phyloP scores from a whole-genome alignment of 2,113 vertebrate species.

The Pungitius pungitius region DNA sequence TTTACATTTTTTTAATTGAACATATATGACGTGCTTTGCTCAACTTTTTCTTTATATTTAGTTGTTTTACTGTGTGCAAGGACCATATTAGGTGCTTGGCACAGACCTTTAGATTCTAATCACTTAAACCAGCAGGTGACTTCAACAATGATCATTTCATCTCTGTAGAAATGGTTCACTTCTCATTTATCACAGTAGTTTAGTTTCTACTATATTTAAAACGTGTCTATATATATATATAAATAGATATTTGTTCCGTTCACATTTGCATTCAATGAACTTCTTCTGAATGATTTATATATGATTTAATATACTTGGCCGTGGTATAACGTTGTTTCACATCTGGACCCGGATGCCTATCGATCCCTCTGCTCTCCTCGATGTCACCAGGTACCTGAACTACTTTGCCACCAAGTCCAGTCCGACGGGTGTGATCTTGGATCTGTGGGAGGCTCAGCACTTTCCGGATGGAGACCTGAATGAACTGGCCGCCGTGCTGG shows the following conservation, averaged over 20 bases:
- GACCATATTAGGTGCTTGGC: neutral
- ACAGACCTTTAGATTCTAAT: neutral
- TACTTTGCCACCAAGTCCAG: slow-evolving; percentile 97
- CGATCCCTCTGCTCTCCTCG: neutral
- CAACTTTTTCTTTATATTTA: neutral
- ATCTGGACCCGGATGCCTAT: neutral
- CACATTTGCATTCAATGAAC: neutral
- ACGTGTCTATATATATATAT: neutral
- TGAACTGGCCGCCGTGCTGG: slow-evolving; percentile 90
- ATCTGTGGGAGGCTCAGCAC: slow-evolving; percentile 97
- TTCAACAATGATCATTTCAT: neutral
- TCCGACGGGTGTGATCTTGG: slow-evolving; percentile 93
- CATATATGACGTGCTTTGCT: neutral
- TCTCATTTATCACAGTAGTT: neutral
- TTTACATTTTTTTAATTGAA: slow-evolving; percentile 7
- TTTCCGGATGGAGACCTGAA: slow-evolving; percentile 95
- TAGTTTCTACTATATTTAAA: neutral
- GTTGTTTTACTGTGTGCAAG: neutral
- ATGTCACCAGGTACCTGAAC: slow-evolving; percentile 88
- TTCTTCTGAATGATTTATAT: neutral
- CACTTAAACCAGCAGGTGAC: neutral
- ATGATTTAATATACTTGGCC: neutral
- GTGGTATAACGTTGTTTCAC: neutral
- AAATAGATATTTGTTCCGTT: neutral
- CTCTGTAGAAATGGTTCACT: neutral